Evolutionary conservation across 2,888 invertebrate species (phyloP).

Genomic region (Limenitis camilla): DNA sequence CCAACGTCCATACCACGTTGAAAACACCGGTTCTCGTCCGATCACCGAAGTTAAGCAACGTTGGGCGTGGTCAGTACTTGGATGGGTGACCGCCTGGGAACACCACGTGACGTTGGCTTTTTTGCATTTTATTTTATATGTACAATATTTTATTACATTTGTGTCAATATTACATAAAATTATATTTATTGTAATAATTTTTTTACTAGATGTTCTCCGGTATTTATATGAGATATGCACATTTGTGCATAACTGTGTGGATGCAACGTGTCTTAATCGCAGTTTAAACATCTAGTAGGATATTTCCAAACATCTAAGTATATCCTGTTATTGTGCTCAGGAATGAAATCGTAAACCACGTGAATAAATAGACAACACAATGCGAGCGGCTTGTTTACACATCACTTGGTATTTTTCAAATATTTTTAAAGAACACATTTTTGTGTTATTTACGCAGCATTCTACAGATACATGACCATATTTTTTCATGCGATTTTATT

Average conservation of each 20-base stretch:
- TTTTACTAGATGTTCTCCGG: neutral
- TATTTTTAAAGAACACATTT: neutral
- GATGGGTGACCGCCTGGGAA: slow-evolving; percentile 51
- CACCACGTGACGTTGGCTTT: slow-evolving; percentile 30
- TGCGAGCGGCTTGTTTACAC: slow-evolving; percentile 5
- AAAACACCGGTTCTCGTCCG: slow-evolving; percentile 19
- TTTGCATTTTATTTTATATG: slow-evolving; percentile 11
- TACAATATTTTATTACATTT: too few species aligned
- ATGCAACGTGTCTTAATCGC: neutral
- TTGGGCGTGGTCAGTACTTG: slow-evolving; percentile 42
- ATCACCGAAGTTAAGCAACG: slow-evolving; percentile 37
- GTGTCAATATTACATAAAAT: neutral
- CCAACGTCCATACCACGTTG: too few species aligned
- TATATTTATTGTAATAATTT: neutral
- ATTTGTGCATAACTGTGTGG: too few species aligned
- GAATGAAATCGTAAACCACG: slow-evolving; percentile 21
- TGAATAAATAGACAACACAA: slow-evolving; percentile 16
- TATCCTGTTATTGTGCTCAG: slow-evolving; percentile 20
- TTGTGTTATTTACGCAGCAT: too few species aligned
- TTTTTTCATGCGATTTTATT: too few species aligned
- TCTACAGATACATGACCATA: too few species aligned
- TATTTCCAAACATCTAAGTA: slow-evolving; percentile 9
- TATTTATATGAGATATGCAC: too few species aligned
- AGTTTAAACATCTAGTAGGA: neutral
- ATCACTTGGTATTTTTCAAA: neutral